These are phyloP conservation scores for Charadrius vociferus DNA, from an alignment of 2,113 vertebrate genomes.

Conservation along the genomic window DNA sequence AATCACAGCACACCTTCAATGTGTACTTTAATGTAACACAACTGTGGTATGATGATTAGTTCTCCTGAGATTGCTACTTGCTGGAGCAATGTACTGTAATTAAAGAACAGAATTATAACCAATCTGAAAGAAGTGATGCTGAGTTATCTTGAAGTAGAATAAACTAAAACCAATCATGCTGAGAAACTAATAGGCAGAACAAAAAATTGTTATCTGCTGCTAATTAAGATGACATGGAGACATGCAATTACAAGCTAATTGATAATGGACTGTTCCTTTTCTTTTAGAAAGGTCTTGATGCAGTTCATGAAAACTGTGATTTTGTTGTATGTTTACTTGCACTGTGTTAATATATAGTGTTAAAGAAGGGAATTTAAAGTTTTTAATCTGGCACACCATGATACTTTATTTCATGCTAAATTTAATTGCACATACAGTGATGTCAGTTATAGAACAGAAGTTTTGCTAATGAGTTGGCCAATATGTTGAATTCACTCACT, in stretches of 20 bases:
- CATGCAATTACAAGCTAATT: conserved; percentile 16
- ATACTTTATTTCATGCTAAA: not conserved
- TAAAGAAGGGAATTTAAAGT: conserved; percentile 20
- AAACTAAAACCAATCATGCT: conserved; percentile 20
- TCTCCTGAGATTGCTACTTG: conserved; percentile 8
- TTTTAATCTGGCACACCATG: not conserved
- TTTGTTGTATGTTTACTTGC: conserved; percentile 27
- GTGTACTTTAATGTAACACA: not conserved
- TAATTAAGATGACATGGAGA: conserved; percentile 51
- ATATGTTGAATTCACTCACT: not conserved
- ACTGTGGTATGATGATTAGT: not conserved
- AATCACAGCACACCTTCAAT: not conserved
- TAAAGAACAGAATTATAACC: conserved; percentile 55
- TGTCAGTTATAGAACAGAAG: not conserved
- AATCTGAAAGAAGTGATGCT: conserved; percentile 16
- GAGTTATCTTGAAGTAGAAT: conserved; percentile 28
- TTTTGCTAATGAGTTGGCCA: not conserved
- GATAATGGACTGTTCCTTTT: not conserved
- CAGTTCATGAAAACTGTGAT: not conserved
- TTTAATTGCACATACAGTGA: not conserved
- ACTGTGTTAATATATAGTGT: not conserved
- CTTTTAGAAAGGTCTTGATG: not conserved
- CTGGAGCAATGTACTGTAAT: conserved; percentile 22
- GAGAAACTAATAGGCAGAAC: conserved; percentile 17
- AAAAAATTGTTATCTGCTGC: not conserved